A percentile compares a stretch with the other conserved stretches of the same genome.
Evolutionary conservation across 2,888 invertebrate species (phyloP).

Genomic region (Lithophane socia): DNA sequence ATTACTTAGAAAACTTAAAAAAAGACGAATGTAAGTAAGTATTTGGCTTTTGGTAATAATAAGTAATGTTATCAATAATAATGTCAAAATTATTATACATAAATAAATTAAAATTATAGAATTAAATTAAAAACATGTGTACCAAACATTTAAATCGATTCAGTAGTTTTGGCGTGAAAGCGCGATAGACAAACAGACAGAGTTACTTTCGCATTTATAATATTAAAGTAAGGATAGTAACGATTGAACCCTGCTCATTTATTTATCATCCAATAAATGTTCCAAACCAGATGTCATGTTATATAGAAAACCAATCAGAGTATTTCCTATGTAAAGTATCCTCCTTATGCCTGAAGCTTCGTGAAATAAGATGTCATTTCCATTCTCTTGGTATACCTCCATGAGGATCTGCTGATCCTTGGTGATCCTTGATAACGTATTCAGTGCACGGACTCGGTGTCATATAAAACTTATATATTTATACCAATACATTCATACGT

Average conservation of each 20-base stretch:
- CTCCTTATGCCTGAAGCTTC: slow-evolving; percentile 39
- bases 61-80: no score
- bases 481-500: slow-evolving; percentile 59
- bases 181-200: no score
- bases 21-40: no score
- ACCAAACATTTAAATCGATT: no score
- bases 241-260: background rate
- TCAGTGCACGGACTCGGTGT: slow-evolving; percentile 49
- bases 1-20: no score
- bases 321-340: slow-evolving; percentile 57
- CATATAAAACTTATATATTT: slow-evolving; percentile 61
- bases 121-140: no score
- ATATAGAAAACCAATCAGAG: slow-evolving; percentile 63
- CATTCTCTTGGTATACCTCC: slow-evolving; percentile 53
- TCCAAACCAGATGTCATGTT: slow-evolving; percentile 8
- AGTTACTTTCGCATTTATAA: no score
- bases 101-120: no score
- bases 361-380: slow-evolving; percentile 59
- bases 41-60: no score
- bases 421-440: slow-evolving; percentile 61
- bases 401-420: slow-evolving; percentile 56
- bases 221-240: no score
- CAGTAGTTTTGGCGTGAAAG: no score
- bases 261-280: slow-evolving; percentile 22
- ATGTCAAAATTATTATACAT: no score